Evolutionary conservation across 2,797 vertebrate species (phyloP), one percentile per base, ranked within the genome.

Genomic region (Champsocephalus gunnari): DNA sequence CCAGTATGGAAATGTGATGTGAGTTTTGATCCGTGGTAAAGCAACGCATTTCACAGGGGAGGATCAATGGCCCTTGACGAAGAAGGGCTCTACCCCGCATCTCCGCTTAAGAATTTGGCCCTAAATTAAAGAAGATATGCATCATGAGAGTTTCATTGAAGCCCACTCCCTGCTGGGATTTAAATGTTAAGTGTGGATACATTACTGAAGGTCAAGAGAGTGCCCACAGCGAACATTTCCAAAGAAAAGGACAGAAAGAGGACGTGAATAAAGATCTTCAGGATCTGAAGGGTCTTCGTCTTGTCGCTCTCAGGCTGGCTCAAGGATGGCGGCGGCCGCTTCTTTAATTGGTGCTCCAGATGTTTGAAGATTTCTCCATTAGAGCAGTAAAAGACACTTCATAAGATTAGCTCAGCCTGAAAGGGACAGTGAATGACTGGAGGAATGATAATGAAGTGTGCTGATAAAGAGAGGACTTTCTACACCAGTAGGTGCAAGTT

Each of bases 261-360:
- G 55, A 19, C 49, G 38, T 74, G 71, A 76, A 80, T 73, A 82
- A 81, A 90, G 85, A 83, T 77, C 51, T 69, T 60, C 51, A 73
- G 73, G 61, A 84, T 89, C 80, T 87, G 68, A 90, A 85, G 74
- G 66, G 66, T 64, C 71, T 82, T 47, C 17, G 47, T 81, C 71
- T 80, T 32, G 61, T 34, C 56, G 83, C 69, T 80, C 83, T 82
- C 75, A 75, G 73, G 75, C 79, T 56, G 66, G 70, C 77, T 87
- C 43, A 65, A 72, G 83, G 77, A 89, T 75, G 72, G 89, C 79
- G 79, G 63, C 12, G 21, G 34, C 3, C 10, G 1, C 6, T 76
- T 64, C 69, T 82, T 81, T 89, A 93, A 93, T 89, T 91, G 87
- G 83, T 87, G 79, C 83, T 80, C 75, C 64, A 84, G 78, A 91